Evolutionary conservation across 1,140 invertebrate genomes (phyloP), one percentile per base, ranked within the genome.

Genomic region (Akabosia matsudoensis): DNA sequence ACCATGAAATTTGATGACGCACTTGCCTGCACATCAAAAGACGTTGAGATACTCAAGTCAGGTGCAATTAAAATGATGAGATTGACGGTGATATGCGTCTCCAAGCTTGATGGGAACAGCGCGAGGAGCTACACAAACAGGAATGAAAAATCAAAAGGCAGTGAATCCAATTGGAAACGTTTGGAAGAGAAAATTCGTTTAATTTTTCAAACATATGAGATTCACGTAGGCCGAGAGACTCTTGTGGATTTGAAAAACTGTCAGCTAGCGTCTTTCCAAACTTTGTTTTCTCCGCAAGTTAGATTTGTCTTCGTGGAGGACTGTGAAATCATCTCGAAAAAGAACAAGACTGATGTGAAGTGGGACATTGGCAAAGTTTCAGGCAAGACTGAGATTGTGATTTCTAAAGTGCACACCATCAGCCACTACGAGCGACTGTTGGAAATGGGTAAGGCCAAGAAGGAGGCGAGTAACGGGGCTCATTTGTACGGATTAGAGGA

Each of bases 41-140:
- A 76, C 37, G 22, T 79, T 18, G n/a, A 74, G 76, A 79, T 79
- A 22, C 77, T 79, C 75, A 77, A 73, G 72, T 77, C 70, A 64
- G 75, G 33, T 71, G 72, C 78, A 76, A 79, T 79, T 79, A 79
- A 79, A 70, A 76, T 72, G 78, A 76, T 79, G 72, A 74, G 73
- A 74, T 75, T 79, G 76, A 79, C 79, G 34, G 74, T 79, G 73
- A 76, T 79, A 74, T 76, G 37, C 34, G 24, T 26, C 67, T 56
- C 56, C 30, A 52, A 78, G 26, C n/a, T n/a, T n/a, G n/a, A n/a
- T n/a, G n/a, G n/a, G n/a, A n/a, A n/a, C n/a, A n/a, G n/a, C n/a
- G n/a, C n/a, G n/a, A n/a, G n/a, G n/a, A n/a, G 22, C 67, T 70
- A 26, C 28, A 70, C 2, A 4, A 70, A 3, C 33, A 61, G 4